Evolutionary conservation across 2,113 vertebrate species (phyloP).

Genomic region (Brachirus orientalis): DNA sequence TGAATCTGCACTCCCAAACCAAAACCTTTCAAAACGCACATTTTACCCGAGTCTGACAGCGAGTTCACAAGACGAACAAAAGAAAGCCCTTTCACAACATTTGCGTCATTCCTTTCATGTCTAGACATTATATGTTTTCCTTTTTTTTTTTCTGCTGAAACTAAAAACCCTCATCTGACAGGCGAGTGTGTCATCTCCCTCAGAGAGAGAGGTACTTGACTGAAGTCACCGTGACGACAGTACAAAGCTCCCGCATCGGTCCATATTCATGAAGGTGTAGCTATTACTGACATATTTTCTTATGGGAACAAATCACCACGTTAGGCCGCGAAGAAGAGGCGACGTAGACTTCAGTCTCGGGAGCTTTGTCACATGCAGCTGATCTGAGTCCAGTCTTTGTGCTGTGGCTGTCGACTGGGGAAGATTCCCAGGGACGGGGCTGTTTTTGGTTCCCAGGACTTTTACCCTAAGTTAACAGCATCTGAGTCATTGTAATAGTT

Average conservation of each 20-base stretch:
- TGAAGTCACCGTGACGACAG: conserved; percentile 77
- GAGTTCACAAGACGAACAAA: conserved; percentile 70
- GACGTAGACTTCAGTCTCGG: conserved; percentile 36
- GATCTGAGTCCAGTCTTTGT: conserved; percentile 56
- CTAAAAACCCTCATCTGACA: conserved; percentile 68
- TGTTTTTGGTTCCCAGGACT: conserved; percentile 1
- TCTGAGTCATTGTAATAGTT: no score
- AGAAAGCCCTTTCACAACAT: conserved; percentile 80
- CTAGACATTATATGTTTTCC: conserved; percentile 68
- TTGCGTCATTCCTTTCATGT: conserved; percentile 81
- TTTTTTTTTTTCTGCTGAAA: conserved; percentile 20
- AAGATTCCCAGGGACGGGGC: conserved; percentile 49
- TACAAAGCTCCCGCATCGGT: conserved; percentile 75
- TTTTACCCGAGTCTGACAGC: conserved; percentile 69
- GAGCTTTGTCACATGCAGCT: conserved; percentile 62
- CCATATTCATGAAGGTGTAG: conserved; percentile 81
- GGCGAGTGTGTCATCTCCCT: conserved; percentile 75
- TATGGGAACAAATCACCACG: conserved; percentile 80
- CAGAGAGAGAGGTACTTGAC: conserved; percentile 73
- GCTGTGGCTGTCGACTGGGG: conserved; percentile 31
- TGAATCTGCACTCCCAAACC: conserved; percentile 42
- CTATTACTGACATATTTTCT: conserved; percentile 83
- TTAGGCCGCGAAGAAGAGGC: conserved; percentile 48
- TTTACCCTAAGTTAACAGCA: no score
- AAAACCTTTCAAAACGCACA: conserved; percentile 65